Evolutionary conservation across 1,140 invertebrate species (phyloP), one percentile per base, ranked within the genome.

Genomic region (Chironomus tepperi): DNA sequence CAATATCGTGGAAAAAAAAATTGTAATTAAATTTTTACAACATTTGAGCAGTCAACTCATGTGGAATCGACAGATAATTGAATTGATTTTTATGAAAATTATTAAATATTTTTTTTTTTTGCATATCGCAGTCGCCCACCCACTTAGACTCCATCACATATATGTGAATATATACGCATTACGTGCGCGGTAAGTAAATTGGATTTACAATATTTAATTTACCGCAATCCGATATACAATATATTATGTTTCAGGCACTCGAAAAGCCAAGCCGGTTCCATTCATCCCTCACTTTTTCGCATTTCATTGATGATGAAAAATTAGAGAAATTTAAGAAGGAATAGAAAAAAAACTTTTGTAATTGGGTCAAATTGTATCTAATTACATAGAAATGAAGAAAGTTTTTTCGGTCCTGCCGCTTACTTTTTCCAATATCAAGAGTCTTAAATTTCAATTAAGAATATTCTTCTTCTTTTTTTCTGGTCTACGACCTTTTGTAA

Each of bases 1-100:
- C 24, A 34, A 34, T 34, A 34, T 34, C 2, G 43, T 3, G 43
- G 43, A 2, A 57, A 57, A 57, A 15, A 15, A 18, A 18, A 19
- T 19, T 70, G 65, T 70, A 70, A 70, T 70, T 70, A 70, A 70
- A 19, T 70, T 70, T 70, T 70, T 70, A 70, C 65, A 18, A 21
- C 65, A 70, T 70, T 18, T 70, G 65, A 70, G 16, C 65, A 70
- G 19, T 19, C 19, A 19, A 21, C 19, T 70, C 65, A 70, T 70
- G 65, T 70, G 65, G 65, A 70, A 70, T 18, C 65, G 65, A 70
- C 65, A 70, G 65, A 70, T 70, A 70, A 70, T 70, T 70, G 65
- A 70, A 70, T 70, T 70, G 65, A 70, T 70, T 70, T 70, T 70
- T 18, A 57, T n/a, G 24, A 34, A 34, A 34, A 34, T n/a, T n/a